These are phyloP conservation scores for Microplitis mediator DNA, from an alignment of 1,140 invertebrate species.

Conservation along the genomic window DNA sequence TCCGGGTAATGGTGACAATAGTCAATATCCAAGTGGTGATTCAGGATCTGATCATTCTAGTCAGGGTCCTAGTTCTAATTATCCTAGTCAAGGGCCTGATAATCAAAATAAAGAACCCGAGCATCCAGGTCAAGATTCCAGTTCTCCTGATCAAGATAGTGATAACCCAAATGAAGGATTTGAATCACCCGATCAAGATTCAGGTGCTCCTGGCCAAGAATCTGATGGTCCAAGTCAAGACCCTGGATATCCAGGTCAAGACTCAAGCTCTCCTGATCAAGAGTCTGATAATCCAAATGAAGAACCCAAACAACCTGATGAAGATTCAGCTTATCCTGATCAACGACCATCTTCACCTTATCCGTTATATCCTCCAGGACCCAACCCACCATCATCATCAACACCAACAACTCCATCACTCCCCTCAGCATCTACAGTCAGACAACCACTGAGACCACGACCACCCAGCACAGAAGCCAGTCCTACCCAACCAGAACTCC, in stretches of 20 bases:
- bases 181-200: no score
- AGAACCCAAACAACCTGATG: not conserved
- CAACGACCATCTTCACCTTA: not conserved
- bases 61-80: conserved; percentile 3
- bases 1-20: not conserved
- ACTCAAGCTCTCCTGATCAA: not conserved
- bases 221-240: no score
- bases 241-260: no score
- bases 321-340: not conserved
- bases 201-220: no score
- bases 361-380: not conserved
- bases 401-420: no score
- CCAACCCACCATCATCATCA: not conserved
- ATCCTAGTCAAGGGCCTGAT: not conserved
- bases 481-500: not conserved
- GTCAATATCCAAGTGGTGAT: conserved; percentile 2
- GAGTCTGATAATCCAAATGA: not conserved
- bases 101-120: not conserved
- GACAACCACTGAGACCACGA: not conserved
- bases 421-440: not conserved
- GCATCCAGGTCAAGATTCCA: not conserved
- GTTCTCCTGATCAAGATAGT: not conserved
- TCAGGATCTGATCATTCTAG: not conserved
- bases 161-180: no score
- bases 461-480: no score